Conservation (phyloP, 2,113 vertebrate species). For the Spheniscus mendiculus region DNA sequence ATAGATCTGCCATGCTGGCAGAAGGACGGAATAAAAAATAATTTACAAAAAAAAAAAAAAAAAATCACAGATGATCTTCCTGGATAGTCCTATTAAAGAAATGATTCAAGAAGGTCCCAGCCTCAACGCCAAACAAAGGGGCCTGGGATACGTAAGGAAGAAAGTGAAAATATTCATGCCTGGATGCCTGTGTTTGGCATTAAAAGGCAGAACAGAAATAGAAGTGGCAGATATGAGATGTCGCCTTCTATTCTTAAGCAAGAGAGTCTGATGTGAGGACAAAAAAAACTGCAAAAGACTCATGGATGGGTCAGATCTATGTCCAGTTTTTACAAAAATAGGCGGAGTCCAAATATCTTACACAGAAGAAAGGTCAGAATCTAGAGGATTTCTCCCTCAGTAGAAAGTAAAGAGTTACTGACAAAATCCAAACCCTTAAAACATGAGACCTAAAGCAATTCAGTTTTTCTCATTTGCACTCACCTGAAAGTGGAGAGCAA, state of each 20-base stretch:
- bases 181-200: not conserved
- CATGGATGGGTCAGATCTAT: not conserved
- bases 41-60: not conserved
- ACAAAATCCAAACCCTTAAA: not conserved
- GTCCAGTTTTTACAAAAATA: not conserved
- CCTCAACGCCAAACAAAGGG: not conserved
- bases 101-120: not conserved
- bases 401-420: not conserved
- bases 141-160: accelerated
- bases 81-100: not conserved
- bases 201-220: not conserved
- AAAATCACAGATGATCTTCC: not conserved
- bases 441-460: not conserved
- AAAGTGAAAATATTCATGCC: not conserved
- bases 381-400: not conserved
- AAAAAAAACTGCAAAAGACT: not conserved
- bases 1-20: not conserved
- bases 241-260: not conserved
- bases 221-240: not conserved
- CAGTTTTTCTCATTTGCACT: not conserved
- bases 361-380: not conserved
- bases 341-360: not conserved
- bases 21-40: not conserved
- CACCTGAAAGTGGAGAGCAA: conserved; percentile 94
- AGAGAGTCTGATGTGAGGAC: not conserved